Conservation (phyloP, 1,140 invertebrate genomes). For the Dendroctonus valens region DNA sequence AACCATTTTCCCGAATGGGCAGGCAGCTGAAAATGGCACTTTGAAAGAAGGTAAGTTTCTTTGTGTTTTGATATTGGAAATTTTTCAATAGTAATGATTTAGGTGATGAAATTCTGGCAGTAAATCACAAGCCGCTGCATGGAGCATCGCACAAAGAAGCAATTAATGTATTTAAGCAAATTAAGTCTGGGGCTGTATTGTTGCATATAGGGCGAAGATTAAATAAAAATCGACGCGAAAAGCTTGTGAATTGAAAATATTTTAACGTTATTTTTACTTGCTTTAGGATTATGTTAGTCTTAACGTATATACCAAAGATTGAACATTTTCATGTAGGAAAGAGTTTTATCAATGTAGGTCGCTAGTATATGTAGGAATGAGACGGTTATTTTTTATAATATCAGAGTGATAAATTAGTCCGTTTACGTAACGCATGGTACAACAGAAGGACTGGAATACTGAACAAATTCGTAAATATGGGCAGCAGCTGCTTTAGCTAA, state of each 20-base stretch:
- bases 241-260: conserved; percentile 27
- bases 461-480: too few relatives aligned
- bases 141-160: conserved; percentile 88
- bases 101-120: conserved; percentile 91
- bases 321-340: conserved; percentile 7
- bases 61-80: neutral
- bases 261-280: neutral
- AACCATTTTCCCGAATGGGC: conserved; percentile 82
- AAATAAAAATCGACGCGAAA: conserved; percentile 42
- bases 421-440: too few relatives aligned
- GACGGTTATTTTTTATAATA: too few relatives aligned
- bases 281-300: conserved; percentile 8
- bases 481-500: too few relatives aligned
- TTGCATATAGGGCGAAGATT: conserved; percentile 64
- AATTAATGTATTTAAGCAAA: conserved; percentile 85
- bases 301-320: conserved; percentile 26
- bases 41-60: conserved; percentile 71
- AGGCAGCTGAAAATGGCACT: conserved; percentile 81
- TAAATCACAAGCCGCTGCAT: conserved; percentile 83
- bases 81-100: conserved; percentile 19
- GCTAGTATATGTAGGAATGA: too few relatives aligned
- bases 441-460: too few relatives aligned
- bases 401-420: too few relatives aligned
- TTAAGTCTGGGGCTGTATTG: conserved; percentile 82
- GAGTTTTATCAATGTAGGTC: neutral